These are phyloP conservation scores for Spilarctia lutea DNA, from an alignment of 2,888 invertebrate species.

Conservation along the genomic window DNA sequence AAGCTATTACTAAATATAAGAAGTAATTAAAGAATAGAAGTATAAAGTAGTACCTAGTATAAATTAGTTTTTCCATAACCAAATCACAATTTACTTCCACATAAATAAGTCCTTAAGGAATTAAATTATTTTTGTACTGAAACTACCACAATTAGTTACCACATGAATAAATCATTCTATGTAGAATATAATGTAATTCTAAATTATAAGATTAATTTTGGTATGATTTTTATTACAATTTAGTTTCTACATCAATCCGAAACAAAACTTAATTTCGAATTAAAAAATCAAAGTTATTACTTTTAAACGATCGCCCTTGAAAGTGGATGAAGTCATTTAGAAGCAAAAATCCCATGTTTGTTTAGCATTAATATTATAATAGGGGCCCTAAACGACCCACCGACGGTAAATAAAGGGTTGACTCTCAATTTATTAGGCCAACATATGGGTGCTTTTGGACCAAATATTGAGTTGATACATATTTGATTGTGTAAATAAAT, in stretches of 20 bases:
- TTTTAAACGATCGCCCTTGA: slow-evolving; percentile 46
- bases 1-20: too few relatives aligned
- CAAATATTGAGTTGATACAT: slow-evolving; percentile 67
- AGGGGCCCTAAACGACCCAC: slow-evolving; percentile 73
- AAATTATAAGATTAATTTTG: not conserved
- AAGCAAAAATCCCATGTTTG: slow-evolving; percentile 78
- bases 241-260: not conserved
- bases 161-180: not conserved
- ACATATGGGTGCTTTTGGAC: slow-evolving; percentile 67
- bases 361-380: slow-evolving; percentile 85
- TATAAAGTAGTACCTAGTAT: not conserved
- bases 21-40: not conserved
- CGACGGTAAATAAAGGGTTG: slow-evolving; percentile 82
- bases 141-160: too few relatives aligned
- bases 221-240: not conserved
- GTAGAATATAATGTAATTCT: not conserved
- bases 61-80: not conserved
- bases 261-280: slow-evolving; percentile 38
- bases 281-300: slow-evolving; percentile 46
- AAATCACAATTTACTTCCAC: not conserved
- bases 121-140: too few relatives aligned
- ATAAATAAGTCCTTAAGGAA: not conserved
- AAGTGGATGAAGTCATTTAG: slow-evolving; percentile 78
- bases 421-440: slow-evolving; percentile 71
- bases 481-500: slow-evolving; percentile 65